A percentile compares a stretch with the other conserved stretches of the same genome.
Conservation (phyloP, 2,888 invertebrate species). For the Thumatha senex region DNA sequence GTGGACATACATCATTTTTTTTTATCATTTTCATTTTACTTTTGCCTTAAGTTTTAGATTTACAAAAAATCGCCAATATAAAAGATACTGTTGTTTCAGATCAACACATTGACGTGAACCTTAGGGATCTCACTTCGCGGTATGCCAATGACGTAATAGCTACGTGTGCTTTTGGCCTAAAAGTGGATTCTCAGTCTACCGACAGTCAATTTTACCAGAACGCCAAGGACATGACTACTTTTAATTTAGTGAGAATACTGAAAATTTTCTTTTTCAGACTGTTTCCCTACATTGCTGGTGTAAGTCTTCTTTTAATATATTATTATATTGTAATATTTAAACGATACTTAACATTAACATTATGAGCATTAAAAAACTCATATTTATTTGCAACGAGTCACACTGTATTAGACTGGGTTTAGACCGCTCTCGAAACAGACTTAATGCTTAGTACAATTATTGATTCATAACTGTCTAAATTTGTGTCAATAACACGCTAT, state of each 20-base stretch:
- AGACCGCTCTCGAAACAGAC: too few species aligned
- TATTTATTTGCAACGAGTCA: background rate
- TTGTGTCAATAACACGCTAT: too few species aligned
- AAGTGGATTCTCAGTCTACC: slow-evolving; percentile 74
- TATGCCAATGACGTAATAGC: slow-evolving; percentile 81
- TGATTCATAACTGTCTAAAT: too few species aligned
- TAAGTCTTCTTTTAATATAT: slow-evolving; percentile 19
- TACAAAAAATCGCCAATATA: too few species aligned
- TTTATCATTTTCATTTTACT: too few species aligned
- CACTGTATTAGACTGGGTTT: too few species aligned
- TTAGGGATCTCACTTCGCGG: slow-evolving; percentile 51
- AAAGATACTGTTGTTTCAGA: background rate
- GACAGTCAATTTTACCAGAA: background rate
- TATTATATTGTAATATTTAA: too few species aligned
- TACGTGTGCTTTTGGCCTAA: slow-evolving; percentile 75
- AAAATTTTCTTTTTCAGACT: background rate
- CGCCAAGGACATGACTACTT: background rate
- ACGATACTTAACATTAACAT: background rate
- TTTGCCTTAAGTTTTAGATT: too few species aligned
- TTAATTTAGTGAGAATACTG: background rate
- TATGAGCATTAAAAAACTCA: background rate
- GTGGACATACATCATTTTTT: too few species aligned
- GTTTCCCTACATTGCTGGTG: slow-evolving; percentile 37
- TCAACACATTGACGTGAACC: background rate
- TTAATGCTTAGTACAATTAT: too few species aligned